phyloP scores from a whole-genome alignment of 1,140 invertebrate species.

The Drosophila sucinea region DNA sequence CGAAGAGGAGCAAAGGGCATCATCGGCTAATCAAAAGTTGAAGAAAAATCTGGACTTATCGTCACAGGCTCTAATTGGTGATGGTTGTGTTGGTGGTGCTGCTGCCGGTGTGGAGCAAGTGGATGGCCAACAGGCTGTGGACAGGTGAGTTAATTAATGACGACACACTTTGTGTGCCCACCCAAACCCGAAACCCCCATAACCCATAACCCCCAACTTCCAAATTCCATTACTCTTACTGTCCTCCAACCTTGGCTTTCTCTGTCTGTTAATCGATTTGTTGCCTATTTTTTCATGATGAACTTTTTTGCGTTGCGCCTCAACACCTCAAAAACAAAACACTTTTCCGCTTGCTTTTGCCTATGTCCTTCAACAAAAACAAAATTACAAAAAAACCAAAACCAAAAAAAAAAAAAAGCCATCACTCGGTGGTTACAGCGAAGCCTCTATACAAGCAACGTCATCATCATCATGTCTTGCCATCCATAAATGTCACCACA shows the following conservation, averaged over 20 bases:
- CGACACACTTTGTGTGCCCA: not conserved
- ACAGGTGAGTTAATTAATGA: conserved; percentile 38
- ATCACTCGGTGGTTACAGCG: conserved; percentile 47
- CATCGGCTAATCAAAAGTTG: conserved; percentile 38
- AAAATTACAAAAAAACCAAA: not conserved
- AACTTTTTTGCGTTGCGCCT: conserved; percentile 71
- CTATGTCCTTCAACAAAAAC: conserved; percentile 22
- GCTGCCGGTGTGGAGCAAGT: conserved; percentile 38
- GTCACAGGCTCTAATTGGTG: conserved; percentile 3
- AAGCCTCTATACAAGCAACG: conserved; percentile 63
- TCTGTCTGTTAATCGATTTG: conserved; percentile 72
- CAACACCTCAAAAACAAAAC: conserved; percentile 32
- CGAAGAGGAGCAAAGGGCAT: conserved; percentile 83
- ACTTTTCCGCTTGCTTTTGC: conserved; percentile 61
- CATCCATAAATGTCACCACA: conserved; percentile 78
- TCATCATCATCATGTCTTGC: conserved; percentile 56
- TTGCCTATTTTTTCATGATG: conserved; percentile 70
- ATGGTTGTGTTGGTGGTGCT: not conserved
- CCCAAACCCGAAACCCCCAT: not conserved
- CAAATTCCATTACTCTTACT: conserved; percentile 5
- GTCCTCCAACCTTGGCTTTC: conserved; percentile 19
- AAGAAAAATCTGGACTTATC: conserved; percentile 30
- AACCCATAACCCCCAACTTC: too few species aligned
- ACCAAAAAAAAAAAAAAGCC: conserved; percentile 27
- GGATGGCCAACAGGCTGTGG: conserved; percentile 30